phyloP scores from a whole-genome alignment of 2,113 vertebrate genomes.

The Phylloscopus whistleri region DNA sequence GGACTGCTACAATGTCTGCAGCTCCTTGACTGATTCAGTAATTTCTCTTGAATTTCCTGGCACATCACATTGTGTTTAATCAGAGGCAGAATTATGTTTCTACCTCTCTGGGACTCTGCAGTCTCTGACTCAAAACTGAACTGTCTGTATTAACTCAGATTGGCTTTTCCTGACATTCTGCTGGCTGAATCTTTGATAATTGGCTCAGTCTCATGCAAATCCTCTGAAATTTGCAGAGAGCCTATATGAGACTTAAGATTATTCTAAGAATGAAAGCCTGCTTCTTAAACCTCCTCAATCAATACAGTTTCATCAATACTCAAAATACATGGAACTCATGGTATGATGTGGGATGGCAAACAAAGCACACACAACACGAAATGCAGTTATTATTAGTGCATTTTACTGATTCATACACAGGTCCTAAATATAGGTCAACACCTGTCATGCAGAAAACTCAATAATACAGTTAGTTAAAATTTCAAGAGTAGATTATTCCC shows the following conservation, averaged over 20 bases:
- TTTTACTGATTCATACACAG: background rate
- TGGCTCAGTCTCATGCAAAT: slow-evolving; percentile 15
- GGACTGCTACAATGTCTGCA: background rate
- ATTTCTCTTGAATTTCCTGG: background rate
- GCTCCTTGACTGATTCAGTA: background rate
- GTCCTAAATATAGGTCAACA: background rate
- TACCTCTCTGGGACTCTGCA: background rate
- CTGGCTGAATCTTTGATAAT: slow-evolving; percentile 9
- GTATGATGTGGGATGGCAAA: too few species aligned
- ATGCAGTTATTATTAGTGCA: background rate
- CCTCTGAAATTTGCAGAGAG: background rate
- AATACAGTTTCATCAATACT: background rate
- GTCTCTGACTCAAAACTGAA: background rate
- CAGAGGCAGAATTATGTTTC: background rate
- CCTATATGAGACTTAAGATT: background rate
- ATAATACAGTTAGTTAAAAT: background rate
- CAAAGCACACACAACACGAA: background rate
- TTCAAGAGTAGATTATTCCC: background rate
- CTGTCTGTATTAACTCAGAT: background rate
- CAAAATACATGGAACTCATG: background rate
- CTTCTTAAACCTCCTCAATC: background rate
- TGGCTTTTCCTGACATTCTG: slow-evolving; percentile 1
- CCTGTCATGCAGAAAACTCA: background rate
- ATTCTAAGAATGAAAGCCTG: background rate
- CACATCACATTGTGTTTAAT: background rate